phyloP scores from a whole-genome alignment of 2,113 vertebrate species.

The Tauraco erythrolophus region DNA sequence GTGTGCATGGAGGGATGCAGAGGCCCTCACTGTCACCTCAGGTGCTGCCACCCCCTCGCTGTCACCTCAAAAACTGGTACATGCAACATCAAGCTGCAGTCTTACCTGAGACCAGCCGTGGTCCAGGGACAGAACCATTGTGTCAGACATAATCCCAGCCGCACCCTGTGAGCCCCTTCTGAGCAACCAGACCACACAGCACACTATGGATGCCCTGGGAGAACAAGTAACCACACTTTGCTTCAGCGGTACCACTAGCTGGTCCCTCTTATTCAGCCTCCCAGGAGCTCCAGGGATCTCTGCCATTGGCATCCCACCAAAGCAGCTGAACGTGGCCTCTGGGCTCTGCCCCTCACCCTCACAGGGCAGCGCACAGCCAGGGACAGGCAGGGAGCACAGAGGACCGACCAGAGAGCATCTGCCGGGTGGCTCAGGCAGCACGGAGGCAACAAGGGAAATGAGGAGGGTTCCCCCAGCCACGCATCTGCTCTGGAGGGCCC shows the following conservation, averaged over 20 bases:
- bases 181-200: rapidly evolving
- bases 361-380: rapidly evolving
- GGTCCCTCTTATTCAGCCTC: not conserved
- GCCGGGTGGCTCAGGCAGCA: not conserved
- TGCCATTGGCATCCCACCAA: not conserved
- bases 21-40: not conserved
- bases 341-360: not conserved
- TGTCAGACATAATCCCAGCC: rapidly evolving
- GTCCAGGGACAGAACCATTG: not conserved
- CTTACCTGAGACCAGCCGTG: not conserved
- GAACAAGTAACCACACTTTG: not conserved
- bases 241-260: not conserved
- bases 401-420: rapidly evolving
- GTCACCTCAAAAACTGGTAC: not conserved
- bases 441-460: rapidly evolving
- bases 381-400: not conserved
- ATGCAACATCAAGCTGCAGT: not conserved
- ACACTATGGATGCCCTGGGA: not conserved
- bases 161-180: not conserved
- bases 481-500: rapidly evolving
- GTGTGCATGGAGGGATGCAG: not conserved
- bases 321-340: not conserved
- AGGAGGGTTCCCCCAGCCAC: rapidly evolving
- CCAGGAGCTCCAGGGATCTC: not conserved
- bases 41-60: not conserved